These are phyloP conservation scores for Zeuzera pyrina DNA, from an alignment of 2,888 invertebrate genomes.

Conservation along the genomic window DNA sequence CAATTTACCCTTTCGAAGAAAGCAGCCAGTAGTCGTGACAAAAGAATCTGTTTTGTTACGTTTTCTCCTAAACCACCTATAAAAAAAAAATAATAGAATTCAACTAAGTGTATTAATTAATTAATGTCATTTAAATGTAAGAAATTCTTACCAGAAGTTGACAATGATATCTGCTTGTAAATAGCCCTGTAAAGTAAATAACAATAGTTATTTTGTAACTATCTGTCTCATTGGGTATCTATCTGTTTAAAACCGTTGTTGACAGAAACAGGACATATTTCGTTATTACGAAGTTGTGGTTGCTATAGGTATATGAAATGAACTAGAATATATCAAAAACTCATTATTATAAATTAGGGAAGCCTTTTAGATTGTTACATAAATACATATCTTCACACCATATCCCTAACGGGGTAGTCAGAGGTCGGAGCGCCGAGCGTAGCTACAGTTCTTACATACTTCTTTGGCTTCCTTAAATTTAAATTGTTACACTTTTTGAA, in stretches of 20 bases:
- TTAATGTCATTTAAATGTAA: not conserved
- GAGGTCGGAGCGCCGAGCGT: not conserved
- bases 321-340: too few relatives aligned
- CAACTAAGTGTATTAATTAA: not conserved
- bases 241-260: too few relatives aligned
- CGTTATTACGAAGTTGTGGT: not conserved
- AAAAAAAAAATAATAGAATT: slow-evolving; percentile 10
- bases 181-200: slow-evolving; percentile 34
- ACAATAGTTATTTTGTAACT: too few relatives aligned
- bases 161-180: slow-evolving; percentile 35
- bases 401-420: too few relatives aligned
- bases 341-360: slow-evolving; percentile 7
- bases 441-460: too few relatives aligned
- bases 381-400: too few relatives aligned
- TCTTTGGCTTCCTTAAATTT: too few relatives aligned
- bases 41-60: slow-evolving; percentile 32
- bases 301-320: too few relatives aligned
- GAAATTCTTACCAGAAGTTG: slow-evolving; percentile 27
- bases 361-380: not conserved
- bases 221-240: too few relatives aligned
- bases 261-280: too few relatives aligned
- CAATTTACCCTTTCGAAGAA: slow-evolving; percentile 54
- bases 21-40: slow-evolving; percentile 51
- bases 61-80: slow-evolving; percentile 31
- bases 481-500: too few relatives aligned